Percentiles rank a stretch among this genome's conserved stretches.
phyloP scores from a whole-genome alignment of 1,140 invertebrate species.

The Trichoplusia ni region DNA sequence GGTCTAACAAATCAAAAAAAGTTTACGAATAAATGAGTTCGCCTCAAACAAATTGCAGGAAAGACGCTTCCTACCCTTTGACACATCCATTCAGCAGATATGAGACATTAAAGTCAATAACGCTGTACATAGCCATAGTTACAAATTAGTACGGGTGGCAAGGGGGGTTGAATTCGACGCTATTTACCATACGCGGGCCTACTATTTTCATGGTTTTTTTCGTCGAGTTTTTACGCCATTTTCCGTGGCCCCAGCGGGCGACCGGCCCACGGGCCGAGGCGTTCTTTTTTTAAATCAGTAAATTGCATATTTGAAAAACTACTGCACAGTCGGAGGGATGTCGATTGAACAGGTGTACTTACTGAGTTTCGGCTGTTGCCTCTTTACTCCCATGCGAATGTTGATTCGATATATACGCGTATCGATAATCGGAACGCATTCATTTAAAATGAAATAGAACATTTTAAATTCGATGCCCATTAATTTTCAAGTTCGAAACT shows the following conservation, averaged over 20 bases:
- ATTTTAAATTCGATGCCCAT: background rate
- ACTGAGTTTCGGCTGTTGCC: conserved; percentile 27
- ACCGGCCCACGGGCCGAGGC: conserved; percentile 44
- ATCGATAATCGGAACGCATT: background rate
- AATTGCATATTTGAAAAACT: conserved; percentile 81
- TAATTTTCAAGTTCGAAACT: background rate
- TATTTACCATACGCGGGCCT: conserved; percentile 71
- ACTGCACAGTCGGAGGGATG: conserved; percentile 52
- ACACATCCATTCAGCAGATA: background rate
- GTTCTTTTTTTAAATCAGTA: conserved; percentile 78
- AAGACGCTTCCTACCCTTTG: background rate
- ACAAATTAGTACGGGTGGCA: conserved; percentile 17
- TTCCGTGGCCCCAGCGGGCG: conserved; percentile 63
- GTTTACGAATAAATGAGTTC: no score
- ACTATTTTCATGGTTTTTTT: conserved; percentile 64
- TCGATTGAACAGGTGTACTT: conserved; percentile 58
- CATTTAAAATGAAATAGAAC: background rate
- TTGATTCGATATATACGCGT: background rate
- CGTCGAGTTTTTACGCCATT: conserved; percentile 70
- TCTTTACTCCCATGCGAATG: conserved; percentile 23
- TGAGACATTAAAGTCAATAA: conserved; percentile 27
- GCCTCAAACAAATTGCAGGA: no score
- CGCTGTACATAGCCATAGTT: background rate
- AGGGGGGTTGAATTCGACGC: conserved; percentile 43
- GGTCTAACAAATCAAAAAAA: no score